Conservation (phyloP, 2,113 vertebrate genomes). For the Meleagris gallopavo region DNA sequence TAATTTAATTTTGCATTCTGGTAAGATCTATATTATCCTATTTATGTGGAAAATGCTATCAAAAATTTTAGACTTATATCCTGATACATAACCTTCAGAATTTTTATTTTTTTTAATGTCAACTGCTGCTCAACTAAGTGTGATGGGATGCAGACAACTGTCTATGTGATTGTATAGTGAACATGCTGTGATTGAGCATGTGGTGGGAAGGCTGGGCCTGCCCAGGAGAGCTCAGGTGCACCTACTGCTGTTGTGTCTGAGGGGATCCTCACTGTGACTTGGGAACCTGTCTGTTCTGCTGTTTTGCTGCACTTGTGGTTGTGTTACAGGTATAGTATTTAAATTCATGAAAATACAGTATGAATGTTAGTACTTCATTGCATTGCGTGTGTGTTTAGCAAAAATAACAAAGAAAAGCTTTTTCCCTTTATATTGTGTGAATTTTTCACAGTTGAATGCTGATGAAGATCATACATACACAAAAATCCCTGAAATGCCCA, state of each 20-base stretch:
- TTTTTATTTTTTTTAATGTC: not conserved
- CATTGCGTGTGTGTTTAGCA: not conserved
- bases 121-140: not conserved
- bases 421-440: not conserved
- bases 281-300: no score
- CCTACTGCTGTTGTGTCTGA: no score
- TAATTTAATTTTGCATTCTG: conserved; percentile 29
- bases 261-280: no score
- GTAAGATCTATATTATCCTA: not conserved
- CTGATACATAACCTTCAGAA: not conserved
- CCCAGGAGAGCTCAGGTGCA: no score
- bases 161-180: not conserved
- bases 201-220: no score
- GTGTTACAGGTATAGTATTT: not conserved
- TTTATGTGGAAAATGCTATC: conserved; percentile 22
- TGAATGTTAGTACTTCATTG: not conserved
- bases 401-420: not conserved
- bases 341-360: not conserved
- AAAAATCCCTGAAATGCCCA: not conserved
- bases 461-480: fast-evolving
- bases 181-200: no score
- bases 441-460: not conserved
- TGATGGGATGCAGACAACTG: not conserved
- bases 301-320: no score
- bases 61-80: conserved; percentile 18